These are phyloP conservation scores for Zhuqinia jingwanae DNA, from an alignment of 2,888 invertebrate species.

Conservation along the genomic window DNA sequence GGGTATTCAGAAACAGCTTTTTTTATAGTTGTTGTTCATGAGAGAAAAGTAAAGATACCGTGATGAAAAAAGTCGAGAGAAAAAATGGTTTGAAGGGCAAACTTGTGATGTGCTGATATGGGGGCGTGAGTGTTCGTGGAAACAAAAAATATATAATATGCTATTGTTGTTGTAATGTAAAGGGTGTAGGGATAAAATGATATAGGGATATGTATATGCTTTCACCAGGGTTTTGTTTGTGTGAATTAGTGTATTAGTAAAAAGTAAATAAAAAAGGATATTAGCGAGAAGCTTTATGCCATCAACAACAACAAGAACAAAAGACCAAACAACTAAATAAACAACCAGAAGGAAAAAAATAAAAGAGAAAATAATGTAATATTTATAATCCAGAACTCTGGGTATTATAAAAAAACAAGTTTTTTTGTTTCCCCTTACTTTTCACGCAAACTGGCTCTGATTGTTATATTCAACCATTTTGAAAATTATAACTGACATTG, in stretches of 20 bases:
- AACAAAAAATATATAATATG: background rate
- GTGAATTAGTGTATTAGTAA: constrained; percentile 49
- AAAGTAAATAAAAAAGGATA: constrained; percentile 20
- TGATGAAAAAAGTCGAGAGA: background rate
- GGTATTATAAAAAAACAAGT: constrained; percentile 39
- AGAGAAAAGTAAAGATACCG: too few species aligned
- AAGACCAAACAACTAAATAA: too few species aligned
- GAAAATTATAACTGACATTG: constrained; percentile 61
- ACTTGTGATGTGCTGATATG: too few species aligned
- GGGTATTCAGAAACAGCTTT: too few species aligned
- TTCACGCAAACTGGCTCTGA: constrained; percentile 45
- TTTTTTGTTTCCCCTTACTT: constrained; percentile 8
- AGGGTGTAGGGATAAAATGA: too few species aligned
- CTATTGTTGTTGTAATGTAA: constrained; percentile 15
- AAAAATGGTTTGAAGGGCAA: background rate
- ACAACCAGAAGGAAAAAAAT: background rate
- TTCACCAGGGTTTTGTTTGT: constrained; percentile 50
- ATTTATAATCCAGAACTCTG: too few species aligned
- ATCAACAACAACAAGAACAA: background rate
- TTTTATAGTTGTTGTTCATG: too few species aligned
- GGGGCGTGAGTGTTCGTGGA: too few species aligned
- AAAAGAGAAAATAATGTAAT: background rate
- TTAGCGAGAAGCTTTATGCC: constrained; percentile 36
- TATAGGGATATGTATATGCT: too few species aligned
- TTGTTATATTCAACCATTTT: constrained; percentile 47